A percentile compares a stretch with the other conserved stretches of the same genome.
These are phyloP conservation scores for Anaspis maculata DNA, from an alignment of 2,888 invertebrate genomes.

Conservation along the genomic window DNA sequence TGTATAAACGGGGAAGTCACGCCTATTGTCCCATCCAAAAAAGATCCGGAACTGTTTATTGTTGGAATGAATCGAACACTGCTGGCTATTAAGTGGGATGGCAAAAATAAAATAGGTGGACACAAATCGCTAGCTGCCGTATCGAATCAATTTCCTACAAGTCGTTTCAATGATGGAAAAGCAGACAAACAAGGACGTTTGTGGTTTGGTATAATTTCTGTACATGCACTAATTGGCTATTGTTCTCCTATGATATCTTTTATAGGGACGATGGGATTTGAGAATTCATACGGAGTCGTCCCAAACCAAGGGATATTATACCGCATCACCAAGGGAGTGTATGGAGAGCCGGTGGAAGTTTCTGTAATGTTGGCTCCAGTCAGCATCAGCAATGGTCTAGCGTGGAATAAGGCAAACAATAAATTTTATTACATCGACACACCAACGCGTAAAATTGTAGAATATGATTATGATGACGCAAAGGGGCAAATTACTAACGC, in stretches of 20 bases:
- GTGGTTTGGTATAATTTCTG: too few relatives aligned
- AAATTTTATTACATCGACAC: constrained; percentile 72
- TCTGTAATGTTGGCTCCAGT: constrained; percentile 35
- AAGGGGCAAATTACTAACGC: constrained; percentile 42
- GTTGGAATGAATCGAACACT: constrained; percentile 40
- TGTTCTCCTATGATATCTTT: too few relatives aligned
- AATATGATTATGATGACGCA: constrained; percentile 57
- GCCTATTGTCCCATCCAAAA: constrained; percentile 42
- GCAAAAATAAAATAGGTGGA: constrained; percentile 16
- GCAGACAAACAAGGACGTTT: constrained; percentile 49
- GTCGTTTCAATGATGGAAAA: constrained; percentile 54
- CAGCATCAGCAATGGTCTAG: constrained; percentile 64
- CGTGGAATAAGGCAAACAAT: constrained; percentile 59
- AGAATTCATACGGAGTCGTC: constrained; percentile 38
- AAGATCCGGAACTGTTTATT: constrained; percentile 36
- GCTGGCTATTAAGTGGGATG: constrained; percentile 42
- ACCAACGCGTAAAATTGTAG: constrained; percentile 52
- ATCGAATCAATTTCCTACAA: constrained; percentile 42
- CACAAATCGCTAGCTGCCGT: constrained; percentile 16
- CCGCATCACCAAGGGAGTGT: constrained; percentile 43
- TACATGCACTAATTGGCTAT: too few relatives aligned
- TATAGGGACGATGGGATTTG: constrained; percentile 56
- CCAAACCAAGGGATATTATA: constrained; percentile 51
- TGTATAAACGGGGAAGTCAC: constrained; percentile 27
- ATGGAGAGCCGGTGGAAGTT: constrained; percentile 19